Base-by-base conservation (phyloP, 2,113 vertebrate genomes). In the Carassius auratus region DNA sequence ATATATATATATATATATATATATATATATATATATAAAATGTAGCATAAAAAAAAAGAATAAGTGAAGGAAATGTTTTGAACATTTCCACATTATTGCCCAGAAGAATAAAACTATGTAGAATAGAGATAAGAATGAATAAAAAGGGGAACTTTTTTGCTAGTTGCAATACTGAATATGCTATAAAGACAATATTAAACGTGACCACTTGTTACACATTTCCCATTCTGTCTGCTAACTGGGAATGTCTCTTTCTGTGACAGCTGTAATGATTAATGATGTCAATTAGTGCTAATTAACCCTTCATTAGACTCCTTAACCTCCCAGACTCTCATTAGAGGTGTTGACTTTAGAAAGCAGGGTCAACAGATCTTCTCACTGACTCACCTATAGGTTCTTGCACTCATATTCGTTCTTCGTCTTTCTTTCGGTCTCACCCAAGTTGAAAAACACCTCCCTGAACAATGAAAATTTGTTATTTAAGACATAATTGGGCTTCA, bases 191-290 rank as follows among this genome's bases (percentile, higher is more conserved):
- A 1, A 71, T 30, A 62, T 4, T 26, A 62, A 62, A 62, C 61
- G 12, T 57, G 6, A 3, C 55, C 55, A 8, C 19, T 8, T 59
- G 19, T 4, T 23, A 26, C 68, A 21, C 15, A 38, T 38, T 38
- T 36, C 36, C 66, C 15, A 19, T 69, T 69, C 68, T 21, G 33
- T 38, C 68, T 71, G 17, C 17, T 50, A 50, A 48, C 12, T 76
- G 38, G 5, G 9, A 42, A 78, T 48, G 45, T 4, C 84, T 61
- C 26, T 81, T 42, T 86, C 68, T 75, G 73, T 90, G 92, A 92
- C 92, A 93, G 87, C 69, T 82, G 76, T 59, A 82, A 86, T 93
- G 93, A 95, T 94, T 92, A 88, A 94, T 94, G 92, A 87, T 64
- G 26, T 81, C 74, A 92, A 93, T 94, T 94, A 93, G 77, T 77